Evolutionary conservation across 1,140 invertebrate genomes (phyloP).

Genomic region (Globodera rostochiensis): DNA sequence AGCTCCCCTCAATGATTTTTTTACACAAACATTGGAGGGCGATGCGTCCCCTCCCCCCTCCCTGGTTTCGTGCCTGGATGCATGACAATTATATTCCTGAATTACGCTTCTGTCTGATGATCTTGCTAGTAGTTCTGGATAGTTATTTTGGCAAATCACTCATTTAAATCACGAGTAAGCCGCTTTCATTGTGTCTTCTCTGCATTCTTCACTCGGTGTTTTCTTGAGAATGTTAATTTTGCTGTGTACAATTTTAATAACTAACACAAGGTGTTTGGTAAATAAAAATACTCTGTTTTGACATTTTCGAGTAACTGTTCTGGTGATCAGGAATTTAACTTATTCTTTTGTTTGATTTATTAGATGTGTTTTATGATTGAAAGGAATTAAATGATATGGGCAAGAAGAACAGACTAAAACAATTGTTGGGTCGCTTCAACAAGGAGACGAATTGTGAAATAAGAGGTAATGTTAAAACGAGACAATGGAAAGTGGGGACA

Average conservation of each 20-base stretch:
- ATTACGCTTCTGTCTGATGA: neutral
- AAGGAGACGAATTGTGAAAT: conserved; percentile 6
- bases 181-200: neutral
- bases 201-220: neutral
- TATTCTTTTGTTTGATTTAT: conserved; percentile 1
- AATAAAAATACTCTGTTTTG: too few relatives aligned
- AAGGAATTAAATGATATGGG: conserved; percentile 13
- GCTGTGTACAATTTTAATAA: neutral
- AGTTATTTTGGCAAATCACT: neutral
- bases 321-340: neutral
- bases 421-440: neutral
- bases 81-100: too few relatives aligned
- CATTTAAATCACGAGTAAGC: neutral
- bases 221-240: neutral
- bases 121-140: neutral
- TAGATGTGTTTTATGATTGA: neutral
- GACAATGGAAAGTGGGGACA: neutral
- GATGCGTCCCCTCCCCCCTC: too few relatives aligned
- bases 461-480: neutral
- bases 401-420: conserved; percentile 18
- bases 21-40: too few relatives aligned
- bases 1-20: too few relatives aligned
- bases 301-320: too few relatives aligned
- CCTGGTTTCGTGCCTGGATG: too few relatives aligned
- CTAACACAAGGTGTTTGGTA: too few relatives aligned